Conservation (phyloP, 2,888 invertebrate genomes). For the Molorchus minor region DNA sequence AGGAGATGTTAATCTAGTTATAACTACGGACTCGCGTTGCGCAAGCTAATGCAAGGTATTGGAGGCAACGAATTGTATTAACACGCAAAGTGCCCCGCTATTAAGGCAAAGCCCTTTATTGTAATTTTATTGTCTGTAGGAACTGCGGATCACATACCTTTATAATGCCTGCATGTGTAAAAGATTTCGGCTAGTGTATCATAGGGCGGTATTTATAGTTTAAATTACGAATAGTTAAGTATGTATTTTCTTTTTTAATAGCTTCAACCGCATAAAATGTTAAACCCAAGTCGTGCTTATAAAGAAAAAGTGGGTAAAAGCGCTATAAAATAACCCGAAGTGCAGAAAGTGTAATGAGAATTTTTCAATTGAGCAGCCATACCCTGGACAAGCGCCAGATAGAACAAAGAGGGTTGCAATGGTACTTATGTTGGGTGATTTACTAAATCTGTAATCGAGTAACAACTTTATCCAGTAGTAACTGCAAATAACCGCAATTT, state of each 20-base stretch:
- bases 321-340: too few relatives aligned
- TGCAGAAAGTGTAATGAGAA: slow-evolving; percentile 5
- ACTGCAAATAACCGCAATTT: slow-evolving; percentile 50
- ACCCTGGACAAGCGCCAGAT: slow-evolving; percentile 43
- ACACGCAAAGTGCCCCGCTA: slow-evolving; percentile 58
- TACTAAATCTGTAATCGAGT: slow-evolving; percentile 49
- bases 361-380: slow-evolving; percentile 9
- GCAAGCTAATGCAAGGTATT: slow-evolving; percentile 57
- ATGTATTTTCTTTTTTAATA: too few relatives aligned
- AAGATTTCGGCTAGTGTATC: too few relatives aligned
- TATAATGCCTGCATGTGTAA: too few relatives aligned
- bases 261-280: too few relatives aligned
- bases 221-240: too few relatives aligned
- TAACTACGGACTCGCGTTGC: slow-evolving; percentile 53
- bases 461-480: slow-evolving; percentile 48
- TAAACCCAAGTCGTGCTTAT: too few relatives aligned
- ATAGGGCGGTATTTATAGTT: too few relatives aligned
- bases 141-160: too few relatives aligned
- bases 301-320: too few relatives aligned
- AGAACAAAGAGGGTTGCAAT: slow-evolving; percentile 34
- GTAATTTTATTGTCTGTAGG: slow-evolving; percentile 51
- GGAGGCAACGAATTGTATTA: slow-evolving; percentile 60
- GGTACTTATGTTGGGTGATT: slow-evolving; percentile 44
- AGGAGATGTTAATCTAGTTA: slow-evolving; percentile 55
- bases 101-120: slow-evolving; percentile 52